These are phyloP conservation scores for Platerodrilus igneus DNA, from an alignment of 2,888 invertebrate species.

Conservation along the genomic window DNA sequence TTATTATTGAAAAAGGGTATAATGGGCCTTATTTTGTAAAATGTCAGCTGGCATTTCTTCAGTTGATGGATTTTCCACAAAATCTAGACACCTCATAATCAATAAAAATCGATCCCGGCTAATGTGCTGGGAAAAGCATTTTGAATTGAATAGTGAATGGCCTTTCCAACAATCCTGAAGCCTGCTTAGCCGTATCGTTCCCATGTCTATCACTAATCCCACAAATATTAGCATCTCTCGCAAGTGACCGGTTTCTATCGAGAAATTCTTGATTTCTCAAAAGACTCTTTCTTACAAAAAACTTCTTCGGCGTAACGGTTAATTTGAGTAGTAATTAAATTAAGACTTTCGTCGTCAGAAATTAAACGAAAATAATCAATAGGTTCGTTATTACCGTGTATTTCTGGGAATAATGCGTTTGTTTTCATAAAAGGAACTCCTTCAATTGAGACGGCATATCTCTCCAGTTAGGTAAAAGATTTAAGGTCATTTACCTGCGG, in stretches of 20 bases:
- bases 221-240: not conserved
- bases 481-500: too few relatives aligned
- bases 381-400: conserved; percentile 1
- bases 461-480: conserved; percentile 2
- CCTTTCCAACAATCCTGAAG: conserved; percentile 7
- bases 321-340: not conserved
- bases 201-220: conserved; percentile 1
- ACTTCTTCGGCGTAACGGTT: not conserved
- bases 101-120: conserved; percentile 4
- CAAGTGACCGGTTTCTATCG: not conserved
- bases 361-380: conserved; percentile 11
- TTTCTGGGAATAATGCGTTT: not conserved
- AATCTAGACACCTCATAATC: conserved; percentile 6
- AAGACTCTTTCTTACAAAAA: not conserved
- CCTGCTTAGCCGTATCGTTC: not conserved
- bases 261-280: not conserved
- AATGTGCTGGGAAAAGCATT: not conserved
- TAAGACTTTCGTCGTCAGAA: conserved; percentile 1
- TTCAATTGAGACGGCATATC: conserved; percentile 1
- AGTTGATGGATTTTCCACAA: conserved; percentile 1
- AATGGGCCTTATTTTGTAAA: conserved; percentile 16
- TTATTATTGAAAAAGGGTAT: conserved; percentile 6
- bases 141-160: not conserved
- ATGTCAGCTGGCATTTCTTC: too few relatives aligned
- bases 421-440: conserved; percentile 2